phyloP scores from a whole-genome alignment of 2,888 invertebrate species.

The Leptarthrus brevirostris region DNA sequence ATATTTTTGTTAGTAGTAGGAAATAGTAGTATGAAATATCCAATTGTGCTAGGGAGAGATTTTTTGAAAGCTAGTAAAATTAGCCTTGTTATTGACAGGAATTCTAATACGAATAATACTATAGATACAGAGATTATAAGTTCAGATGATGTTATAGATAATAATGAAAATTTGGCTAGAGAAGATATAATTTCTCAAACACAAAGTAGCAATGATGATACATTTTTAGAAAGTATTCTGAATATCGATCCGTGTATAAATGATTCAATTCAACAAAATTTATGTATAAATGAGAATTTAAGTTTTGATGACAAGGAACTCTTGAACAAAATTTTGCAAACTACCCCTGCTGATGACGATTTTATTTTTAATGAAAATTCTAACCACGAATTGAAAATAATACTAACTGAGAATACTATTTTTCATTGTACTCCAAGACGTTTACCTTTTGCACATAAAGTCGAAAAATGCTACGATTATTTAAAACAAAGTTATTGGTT shows the following conservation, averaged over 20 bases:
- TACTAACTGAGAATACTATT: background rate
- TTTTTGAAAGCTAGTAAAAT: background rate
- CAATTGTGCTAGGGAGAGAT: constrained; percentile 9
- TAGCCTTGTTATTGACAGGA: too few species aligned
- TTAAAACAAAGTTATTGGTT: too few species aligned
- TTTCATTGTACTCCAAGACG: background rate
- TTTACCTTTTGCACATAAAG: too few species aligned
- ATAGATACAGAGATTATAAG: background rate
- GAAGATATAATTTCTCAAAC: too few species aligned
- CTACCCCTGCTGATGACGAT: too few species aligned
- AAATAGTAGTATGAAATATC: constrained; percentile 12
- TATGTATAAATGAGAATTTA: background rate
- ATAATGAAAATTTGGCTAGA: background rate
- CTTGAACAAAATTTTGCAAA: too few species aligned
- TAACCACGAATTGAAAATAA: too few species aligned
- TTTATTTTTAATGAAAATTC: too few species aligned
- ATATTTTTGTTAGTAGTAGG: background rate
- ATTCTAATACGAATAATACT: too few species aligned
- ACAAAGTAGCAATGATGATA: too few species aligned
- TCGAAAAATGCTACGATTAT: too few species aligned
- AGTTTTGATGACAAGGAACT: too few species aligned
- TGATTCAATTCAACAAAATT: background rate
- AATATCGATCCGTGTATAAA: background rate
- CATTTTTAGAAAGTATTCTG: background rate
- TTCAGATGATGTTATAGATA: background rate